Evolutionary conservation across 2,113 vertebrate genomes (phyloP), one percentile per base, ranked within the genome.

Genomic region (Etia nguti): DNA sequence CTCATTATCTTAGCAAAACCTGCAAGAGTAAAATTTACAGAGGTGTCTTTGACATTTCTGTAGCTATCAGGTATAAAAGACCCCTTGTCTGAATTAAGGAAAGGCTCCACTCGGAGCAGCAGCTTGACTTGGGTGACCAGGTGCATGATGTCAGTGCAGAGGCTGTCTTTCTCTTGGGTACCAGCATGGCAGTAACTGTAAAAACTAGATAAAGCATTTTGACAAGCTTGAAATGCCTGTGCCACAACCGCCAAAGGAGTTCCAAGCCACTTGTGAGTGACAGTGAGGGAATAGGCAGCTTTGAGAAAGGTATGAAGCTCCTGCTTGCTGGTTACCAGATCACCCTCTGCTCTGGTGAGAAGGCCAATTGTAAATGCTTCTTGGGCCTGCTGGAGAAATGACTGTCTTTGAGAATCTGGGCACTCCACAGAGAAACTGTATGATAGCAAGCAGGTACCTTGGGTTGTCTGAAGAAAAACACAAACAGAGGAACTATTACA

Each of bases 221-320:
- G 92, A 81, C 98, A 99, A 1, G 96, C 89, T 4, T 85, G 83
- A 0, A 59, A 24, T 1, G 96, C 96, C 13, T 88, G 79, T 0
- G 0, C 2, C 36, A 97, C 89, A 0, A 22, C 11, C 6, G 88
- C 89, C 0, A 55, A 90, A 12, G 96, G 90, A 22, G 95, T 92
- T 0, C 84, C 82, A 5, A 98, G 96, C 94, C 96, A 97, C 11
- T 88, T 95, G 83, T 97, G 96, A 26, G 96, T 92, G 0, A 96
- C 95, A 20, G 95, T 34, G 6, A 99, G 97, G 36, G 97, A 97
- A 81, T 98, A 98, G 6, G 97, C 97, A 0, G 98, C 97, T 90
- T 97, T 98, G 59, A 99, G 90, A 55, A 99, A 97, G 38, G 97
- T 97, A 24, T 99, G 97, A 29, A 99, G 97, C 92, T 98, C 98